Conservation (phyloP, 2,888 invertebrate genomes). For the Eucriotettix oculatus region DNA sequence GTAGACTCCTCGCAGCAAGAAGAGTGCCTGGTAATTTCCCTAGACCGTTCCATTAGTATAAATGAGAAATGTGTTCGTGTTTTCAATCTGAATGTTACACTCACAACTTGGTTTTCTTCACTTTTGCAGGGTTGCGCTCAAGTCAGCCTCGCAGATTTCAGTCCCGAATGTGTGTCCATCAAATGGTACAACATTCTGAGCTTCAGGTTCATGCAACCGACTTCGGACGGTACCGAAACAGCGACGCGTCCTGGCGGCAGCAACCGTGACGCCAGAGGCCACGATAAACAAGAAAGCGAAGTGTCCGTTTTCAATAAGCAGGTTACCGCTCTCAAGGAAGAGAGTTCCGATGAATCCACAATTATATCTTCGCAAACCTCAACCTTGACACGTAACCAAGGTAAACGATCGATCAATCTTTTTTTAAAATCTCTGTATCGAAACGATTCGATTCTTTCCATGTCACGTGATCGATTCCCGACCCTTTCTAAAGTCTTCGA, state of each 20-base stretch:
- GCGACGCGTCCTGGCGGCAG: not conserved
- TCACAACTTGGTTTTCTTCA: conserved; percentile 12
- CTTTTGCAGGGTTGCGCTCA: conserved; percentile 73
- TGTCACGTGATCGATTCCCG: no score
- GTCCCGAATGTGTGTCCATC: conserved; percentile 58
- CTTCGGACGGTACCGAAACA: conserved; percentile 1
- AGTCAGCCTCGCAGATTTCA: conserved; percentile 90
- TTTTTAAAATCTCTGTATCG: no score
- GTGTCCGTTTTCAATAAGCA: conserved; percentile 26
- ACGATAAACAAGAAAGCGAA: conserved; percentile 33
- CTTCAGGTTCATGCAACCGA: conserved; percentile 55
- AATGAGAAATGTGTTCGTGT: no score
- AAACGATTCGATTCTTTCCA: no score
- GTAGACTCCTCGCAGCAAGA: conserved; percentile 42
- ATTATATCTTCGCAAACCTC: conserved; percentile 94
- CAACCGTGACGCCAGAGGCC: not conserved
- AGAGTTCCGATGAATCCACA: conserved; percentile 92
- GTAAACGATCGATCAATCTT: no score
- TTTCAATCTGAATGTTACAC: no score
- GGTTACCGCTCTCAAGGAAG: conserved; percentile 45
- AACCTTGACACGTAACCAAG: conserved; percentile 81
- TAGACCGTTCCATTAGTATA: conserved; percentile 21
- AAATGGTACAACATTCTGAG: conserved; percentile 94
- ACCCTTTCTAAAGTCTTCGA: not conserved
- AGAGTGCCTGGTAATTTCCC: conserved; percentile 72